phyloP scores from a whole-genome alignment of 2,113 vertebrate genomes.

The Lasiurus borealis region DNA sequence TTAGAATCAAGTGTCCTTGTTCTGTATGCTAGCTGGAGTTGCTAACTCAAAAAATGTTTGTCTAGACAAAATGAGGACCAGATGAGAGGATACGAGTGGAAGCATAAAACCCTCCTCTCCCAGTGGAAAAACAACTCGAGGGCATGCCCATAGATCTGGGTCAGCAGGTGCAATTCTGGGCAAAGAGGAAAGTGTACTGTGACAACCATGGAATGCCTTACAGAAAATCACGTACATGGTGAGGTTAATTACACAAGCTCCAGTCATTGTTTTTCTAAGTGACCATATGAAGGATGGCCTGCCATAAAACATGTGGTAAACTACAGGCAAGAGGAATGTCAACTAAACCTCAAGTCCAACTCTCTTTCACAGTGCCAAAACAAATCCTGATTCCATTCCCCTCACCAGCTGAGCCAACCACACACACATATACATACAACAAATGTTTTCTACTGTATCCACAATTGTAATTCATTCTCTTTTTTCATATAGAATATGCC shows the following conservation, averaged over 20 bases:
- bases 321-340: not conserved
- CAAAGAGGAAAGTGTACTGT: not conserved
- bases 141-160: not conserved
- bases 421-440: not conserved
- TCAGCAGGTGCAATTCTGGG: not conserved
- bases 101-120: not conserved
- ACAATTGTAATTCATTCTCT: not conserved
- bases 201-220: not conserved
- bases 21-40: not conserved
- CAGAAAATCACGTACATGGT: not conserved
- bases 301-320: not conserved
- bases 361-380: not conserved
- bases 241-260: not conserved
- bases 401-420: not conserved
- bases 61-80: not conserved
- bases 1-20: not conserved
- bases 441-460: not conserved
- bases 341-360: not conserved
- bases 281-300: not conserved
- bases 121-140: not conserved
- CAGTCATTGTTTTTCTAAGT: not conserved
- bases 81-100: not conserved
- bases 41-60: constrained; percentile 21
- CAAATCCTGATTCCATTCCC: not conserved
- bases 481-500: not conserved